Conservation (phyloP, 2,888 invertebrate species). For the Hipparchia sbordonii region DNA sequence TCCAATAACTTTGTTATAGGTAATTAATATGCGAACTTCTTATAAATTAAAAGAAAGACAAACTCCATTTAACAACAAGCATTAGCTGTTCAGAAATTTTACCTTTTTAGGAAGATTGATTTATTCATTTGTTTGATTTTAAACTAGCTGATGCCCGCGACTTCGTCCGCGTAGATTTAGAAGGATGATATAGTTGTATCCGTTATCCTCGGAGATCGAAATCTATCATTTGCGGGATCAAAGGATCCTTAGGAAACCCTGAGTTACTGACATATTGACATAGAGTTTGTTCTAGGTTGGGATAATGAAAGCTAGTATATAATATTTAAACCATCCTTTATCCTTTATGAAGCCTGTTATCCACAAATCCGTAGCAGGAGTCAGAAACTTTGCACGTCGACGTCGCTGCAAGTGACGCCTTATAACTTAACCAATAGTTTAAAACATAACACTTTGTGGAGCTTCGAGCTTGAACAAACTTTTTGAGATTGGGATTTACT, state of each 20-base stretch:
- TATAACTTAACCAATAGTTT: constrained; percentile 19
- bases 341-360: constrained; percentile 1
- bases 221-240: too few species aligned
- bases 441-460: constrained; percentile 21
- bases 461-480: constrained; percentile 5
- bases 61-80: constrained; percentile 33
- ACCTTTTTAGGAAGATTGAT: background rate
- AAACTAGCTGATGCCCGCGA: too few species aligned
- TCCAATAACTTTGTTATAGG: constrained; percentile 35
- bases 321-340: background rate
- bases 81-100: constrained; percentile 25
- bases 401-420: constrained; percentile 16
- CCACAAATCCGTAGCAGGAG: constrained; percentile 14
- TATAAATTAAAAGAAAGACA: constrained; percentile 39
- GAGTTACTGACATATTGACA: too few species aligned
- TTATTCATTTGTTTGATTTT: constrained; percentile 6
- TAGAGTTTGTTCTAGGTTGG: too few species aligned
- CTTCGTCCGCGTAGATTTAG: too few species aligned
- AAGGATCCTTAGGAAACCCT: too few species aligned
- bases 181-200: too few species aligned
- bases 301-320: too few species aligned
- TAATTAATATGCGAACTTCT: constrained; percentile 39
- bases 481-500: constrained; percentile 18
- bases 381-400: constrained; percentile 12
- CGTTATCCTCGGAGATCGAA: too few species aligned